Evolutionary conservation across 2,113 vertebrate genomes (phyloP), one percentile per base, ranked within the genome.

Genomic region (Chitala chitala): DNA sequence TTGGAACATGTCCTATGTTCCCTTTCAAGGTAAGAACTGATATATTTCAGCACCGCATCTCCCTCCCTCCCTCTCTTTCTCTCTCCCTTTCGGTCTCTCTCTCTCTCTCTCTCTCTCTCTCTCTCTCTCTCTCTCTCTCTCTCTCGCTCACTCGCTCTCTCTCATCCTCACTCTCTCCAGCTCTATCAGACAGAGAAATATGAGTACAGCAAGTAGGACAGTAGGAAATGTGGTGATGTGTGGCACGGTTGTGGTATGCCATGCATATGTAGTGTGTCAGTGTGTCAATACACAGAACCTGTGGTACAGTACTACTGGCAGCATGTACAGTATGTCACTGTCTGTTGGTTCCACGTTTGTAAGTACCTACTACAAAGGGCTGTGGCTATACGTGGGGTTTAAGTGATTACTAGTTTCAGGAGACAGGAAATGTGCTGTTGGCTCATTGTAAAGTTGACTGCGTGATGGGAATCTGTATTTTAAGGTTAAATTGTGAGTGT

Each of bases 1-100:
- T 81, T 88, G 89, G 90, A 91, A 90, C 89, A 92, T 92, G 90
- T 92, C 90, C 86, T 90, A 91, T 92, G 90, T 90, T 87, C 90
- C 90, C 86, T 89, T 89, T 85, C 90, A 92, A 91, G 89, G 90
- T 91, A 92, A 87, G 87, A 77, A 73, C 73, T 81, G 53, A 75
- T 73, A 46, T 72, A 66, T 83, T 80, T 80, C 76, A 81, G 77
- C 77, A 76, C 78, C 61, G 79, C 77, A 77, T 81, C 78, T 69
- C 48, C 73, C 73, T 75, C 74, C 61, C 77, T 77, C 75, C 71
- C 56, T 78, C 78, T 48, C 10, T 80, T 79, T 74, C 75, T 72
- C 73, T 58, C 76, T 66, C 79, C 73, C 76, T 74, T 78, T 75
- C 76, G 6, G 48, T 42, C 59, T 38, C 50, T 63, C 65, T 42